A percentile compares a stretch with the other conserved stretches of the same genome.
phyloP scores from a whole-genome alignment of 2,797 vertebrate species.

The Cephalopachus bancanus region DNA sequence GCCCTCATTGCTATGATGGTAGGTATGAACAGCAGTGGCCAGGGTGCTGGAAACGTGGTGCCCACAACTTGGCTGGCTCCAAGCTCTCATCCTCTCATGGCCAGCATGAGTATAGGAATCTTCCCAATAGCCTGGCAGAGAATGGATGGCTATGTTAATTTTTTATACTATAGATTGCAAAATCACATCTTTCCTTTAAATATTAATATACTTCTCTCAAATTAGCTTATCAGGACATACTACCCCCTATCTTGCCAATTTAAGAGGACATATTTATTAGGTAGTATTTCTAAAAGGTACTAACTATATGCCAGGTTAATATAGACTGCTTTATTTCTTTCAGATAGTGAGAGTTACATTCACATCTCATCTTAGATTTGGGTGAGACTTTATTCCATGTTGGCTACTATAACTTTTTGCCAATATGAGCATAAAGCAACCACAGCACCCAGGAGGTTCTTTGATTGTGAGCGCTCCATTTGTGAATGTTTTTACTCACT shows the following conservation, averaged over 20 bases:
- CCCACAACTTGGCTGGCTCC: not conserved
- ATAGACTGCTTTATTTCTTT: not conserved
- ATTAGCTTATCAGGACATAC: not conserved
- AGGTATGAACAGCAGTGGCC: conserved; percentile 76
- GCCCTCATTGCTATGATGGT: conserved; percentile 99
- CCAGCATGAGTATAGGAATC: not conserved
- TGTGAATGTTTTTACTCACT: not conserved
- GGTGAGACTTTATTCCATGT: not conserved
- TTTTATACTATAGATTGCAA: conserved; percentile 59
- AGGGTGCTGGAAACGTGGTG: not conserved
- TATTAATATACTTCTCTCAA: conserved; percentile 40
- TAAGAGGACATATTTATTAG: not conserved
- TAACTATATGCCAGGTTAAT: not conserved
- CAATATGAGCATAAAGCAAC: not conserved
- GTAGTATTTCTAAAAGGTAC: not conserved
- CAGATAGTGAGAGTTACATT: not conserved
- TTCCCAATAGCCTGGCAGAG: not conserved
- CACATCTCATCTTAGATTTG: conserved; percentile 2
- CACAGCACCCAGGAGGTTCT: not conserved
- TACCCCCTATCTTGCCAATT: not conserved
- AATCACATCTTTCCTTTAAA: conserved; percentile 47
- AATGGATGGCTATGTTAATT: not conserved
- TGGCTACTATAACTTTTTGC: not conserved
- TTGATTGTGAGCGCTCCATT: accelerated
- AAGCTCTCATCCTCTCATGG: not conserved